Conservation (phyloP, 2,797 vertebrate genomes). For the Capromys pilorides region DNA sequence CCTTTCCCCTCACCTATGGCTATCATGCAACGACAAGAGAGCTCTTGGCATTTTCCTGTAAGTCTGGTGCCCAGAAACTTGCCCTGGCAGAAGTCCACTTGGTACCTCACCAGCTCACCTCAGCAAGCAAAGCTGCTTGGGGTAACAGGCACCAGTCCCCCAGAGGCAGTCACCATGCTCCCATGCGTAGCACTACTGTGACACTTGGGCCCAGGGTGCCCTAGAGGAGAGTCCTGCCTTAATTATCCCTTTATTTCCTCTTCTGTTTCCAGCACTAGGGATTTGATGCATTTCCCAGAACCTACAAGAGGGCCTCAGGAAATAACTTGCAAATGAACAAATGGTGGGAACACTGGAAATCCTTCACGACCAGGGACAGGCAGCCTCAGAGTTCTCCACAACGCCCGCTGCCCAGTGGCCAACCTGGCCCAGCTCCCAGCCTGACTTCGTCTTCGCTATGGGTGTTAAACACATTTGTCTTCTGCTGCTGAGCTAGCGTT, state of each 20-base stretch:
- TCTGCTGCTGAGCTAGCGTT: neutral
- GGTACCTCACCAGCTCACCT: neutral
- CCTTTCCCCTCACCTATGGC: neutral
- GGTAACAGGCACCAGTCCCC: neutral
- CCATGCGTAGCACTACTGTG: neutral
- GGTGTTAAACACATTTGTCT: conserved; percentile 12
- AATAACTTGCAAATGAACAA: neutral
- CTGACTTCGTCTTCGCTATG: neutral
- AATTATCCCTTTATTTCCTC: neutral
- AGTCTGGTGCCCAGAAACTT: neutral
- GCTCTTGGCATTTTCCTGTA: neutral
- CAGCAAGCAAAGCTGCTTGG: neutral
- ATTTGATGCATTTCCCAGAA: neutral
- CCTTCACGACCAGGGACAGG: neutral
- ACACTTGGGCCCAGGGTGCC: neutral
- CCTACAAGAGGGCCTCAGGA: neutral
- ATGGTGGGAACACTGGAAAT: neutral
- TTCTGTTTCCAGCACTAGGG: neutral
- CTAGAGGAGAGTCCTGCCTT: neutral
- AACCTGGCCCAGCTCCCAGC: neutral
- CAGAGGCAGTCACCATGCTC: neutral
- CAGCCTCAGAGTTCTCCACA: neutral
- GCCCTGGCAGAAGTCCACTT: neutral
- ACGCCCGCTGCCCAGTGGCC: neutral
- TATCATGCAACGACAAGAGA: neutral